phyloP scores from a whole-genome alignment of 2,888 invertebrate species.

The Escarpia spicata region DNA sequence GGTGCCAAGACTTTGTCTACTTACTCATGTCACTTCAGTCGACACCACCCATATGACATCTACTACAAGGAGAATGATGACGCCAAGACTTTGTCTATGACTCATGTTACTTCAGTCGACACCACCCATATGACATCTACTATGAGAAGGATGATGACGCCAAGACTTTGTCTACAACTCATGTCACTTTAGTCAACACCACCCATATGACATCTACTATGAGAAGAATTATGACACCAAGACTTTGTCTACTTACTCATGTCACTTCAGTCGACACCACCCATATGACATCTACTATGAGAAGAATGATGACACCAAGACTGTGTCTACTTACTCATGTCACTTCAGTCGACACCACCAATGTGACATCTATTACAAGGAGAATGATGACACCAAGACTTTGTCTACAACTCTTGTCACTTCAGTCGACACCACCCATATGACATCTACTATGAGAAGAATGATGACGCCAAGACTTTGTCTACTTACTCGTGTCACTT shows the following conservation, averaged over 20 bases:
- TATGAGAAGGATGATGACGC: constrained; percentile 84
- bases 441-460: constrained; percentile 81
- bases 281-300: constrained; percentile 92
- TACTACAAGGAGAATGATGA: constrained; percentile 86
- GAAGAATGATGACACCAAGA: too few species aligned
- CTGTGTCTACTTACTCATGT: constrained; percentile 79
- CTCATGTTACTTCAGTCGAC: constrained; percentile 93
- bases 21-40: constrained; percentile 92
- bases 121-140: constrained; percentile 96
- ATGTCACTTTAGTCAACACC: constrained; percentile 90
- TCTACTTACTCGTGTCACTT: constrained; percentile 85
- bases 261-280: too few species aligned
- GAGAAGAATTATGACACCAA: background rate
- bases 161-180: constrained; percentile 76
- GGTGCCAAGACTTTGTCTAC: constrained; percentile 32
- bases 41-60: constrained; percentile 96
- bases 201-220: constrained; percentile 96
- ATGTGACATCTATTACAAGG: constrained; percentile 90
- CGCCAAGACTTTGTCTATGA: constrained; percentile 75
- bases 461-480: background rate
- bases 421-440: constrained; percentile 96
- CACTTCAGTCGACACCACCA: constrained; percentile 94
- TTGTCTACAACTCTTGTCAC: constrained; percentile 80
- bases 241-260: constrained; percentile 72
- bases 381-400: constrained; percentile 84